Evolutionary conservation across 1,140 invertebrate species (phyloP).

Genomic region (Apolygus lucorum): DNA sequence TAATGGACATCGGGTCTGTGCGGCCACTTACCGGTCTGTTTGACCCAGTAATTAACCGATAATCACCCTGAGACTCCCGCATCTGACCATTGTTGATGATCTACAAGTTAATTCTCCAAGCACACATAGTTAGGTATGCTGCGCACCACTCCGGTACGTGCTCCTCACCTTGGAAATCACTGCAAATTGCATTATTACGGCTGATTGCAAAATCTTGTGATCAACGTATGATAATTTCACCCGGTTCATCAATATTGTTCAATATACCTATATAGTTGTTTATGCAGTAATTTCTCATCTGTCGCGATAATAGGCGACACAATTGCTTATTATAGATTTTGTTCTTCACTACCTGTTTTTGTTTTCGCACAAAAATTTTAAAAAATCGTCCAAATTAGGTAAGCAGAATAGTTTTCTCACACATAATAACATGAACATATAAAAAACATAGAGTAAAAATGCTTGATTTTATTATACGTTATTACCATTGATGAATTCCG

Average conservation of each 20-base stretch:
- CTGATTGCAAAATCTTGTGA: not conserved
- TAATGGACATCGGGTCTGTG: not conserved
- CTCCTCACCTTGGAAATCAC: not conserved
- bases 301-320: no score
- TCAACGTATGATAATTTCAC: not conserved
- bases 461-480: no score
- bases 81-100: not conserved
- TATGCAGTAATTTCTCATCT: no score
- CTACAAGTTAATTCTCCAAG: not conserved
- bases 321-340: no score
- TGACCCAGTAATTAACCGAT: not conserved
- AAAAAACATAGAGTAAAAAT: no score
- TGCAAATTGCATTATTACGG: not conserved
- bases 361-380: no score
- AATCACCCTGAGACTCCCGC: conserved; percentile 11
- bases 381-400: no score
- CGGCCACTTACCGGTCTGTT: not conserved
- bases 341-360: no score
- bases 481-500: no score
- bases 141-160: not conserved
- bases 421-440: no score
- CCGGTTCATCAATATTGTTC: not conserved
- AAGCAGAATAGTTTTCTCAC: no score
- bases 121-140: not conserved
- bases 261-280: not conserved